These are phyloP conservation scores for Venusia cambrica DNA, from an alignment of 2,888 invertebrate genomes.

Conservation along the genomic window DNA sequence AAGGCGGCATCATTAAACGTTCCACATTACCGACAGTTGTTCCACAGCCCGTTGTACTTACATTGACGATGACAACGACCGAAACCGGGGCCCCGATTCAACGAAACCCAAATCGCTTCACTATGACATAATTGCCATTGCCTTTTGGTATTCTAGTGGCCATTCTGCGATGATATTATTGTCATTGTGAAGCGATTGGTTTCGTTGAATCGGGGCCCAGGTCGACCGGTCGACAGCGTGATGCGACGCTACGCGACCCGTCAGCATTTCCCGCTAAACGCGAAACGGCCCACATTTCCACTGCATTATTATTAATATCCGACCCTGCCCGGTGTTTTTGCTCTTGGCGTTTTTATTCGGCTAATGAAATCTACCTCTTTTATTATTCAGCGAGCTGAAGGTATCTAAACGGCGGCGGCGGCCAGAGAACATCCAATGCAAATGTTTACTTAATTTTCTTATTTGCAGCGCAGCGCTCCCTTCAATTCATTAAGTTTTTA, in stretches of 20 bases:
- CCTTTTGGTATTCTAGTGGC: no score
- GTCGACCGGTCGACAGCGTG: constrained; percentile 1
- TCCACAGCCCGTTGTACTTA: no score
- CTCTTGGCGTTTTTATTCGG: constrained; percentile 14
- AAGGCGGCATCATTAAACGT: constrained; percentile 10
- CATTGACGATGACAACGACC: no score
- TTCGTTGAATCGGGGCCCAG: no score
- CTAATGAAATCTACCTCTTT: constrained; percentile 21
- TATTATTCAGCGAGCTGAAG: constrained; percentile 18
- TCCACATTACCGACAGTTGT: no score
- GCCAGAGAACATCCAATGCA: constrained; percentile 12
- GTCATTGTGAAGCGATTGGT: no score
- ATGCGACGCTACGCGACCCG: constrained; percentile 7
- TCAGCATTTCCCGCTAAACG: no score
- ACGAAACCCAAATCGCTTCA: no score
- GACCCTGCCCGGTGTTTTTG: constrained; percentile 11
- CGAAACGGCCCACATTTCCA: constrained; percentile 15
- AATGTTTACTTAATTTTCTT: constrained; percentile 10
- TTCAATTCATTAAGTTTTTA: constrained; percentile 10
- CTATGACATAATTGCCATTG: no score
- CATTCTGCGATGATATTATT: no score
- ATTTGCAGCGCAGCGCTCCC: constrained; percentile 3
- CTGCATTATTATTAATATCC: constrained; percentile 19
- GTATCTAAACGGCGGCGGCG: neutral
- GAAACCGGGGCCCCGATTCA: no score